Base-by-base conservation (phyloP, 2,888 invertebrate species). In the Drosophila pseudotalamancana region DNA sequence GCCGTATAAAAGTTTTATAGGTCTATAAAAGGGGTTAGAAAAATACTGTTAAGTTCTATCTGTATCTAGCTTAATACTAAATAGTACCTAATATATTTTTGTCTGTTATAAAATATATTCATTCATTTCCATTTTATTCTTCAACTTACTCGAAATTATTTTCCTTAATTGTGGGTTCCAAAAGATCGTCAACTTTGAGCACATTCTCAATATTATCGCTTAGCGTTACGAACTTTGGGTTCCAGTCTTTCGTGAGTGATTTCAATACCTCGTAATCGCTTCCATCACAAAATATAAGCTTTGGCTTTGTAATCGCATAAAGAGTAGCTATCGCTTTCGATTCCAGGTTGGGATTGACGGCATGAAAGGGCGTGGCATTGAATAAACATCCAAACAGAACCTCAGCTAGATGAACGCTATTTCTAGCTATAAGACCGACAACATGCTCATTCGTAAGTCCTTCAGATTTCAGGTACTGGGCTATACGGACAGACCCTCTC, bases 231-330 rank as follows among this genome's bases (percentile, higher is more conserved):
- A 77, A 45, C 14, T 43, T 50, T 5, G 72, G 71, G 0, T 19
- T 21, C 46, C 83, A 59, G 46, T 78, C 63, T 6, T 29, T 18
- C 4, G 77, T 51, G 11, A 65, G 25, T 1, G 35, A 18, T 25
- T 61, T 54, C 1, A 81, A 53, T 6, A 56, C 32, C 12, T 64
- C 48, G 48, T 75, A 82, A 39, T 57, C 46, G 0, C 40, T 19
- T 14, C 60, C 68, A 57, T 84, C 80, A 29, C 87, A 87, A n/a
- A 88, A 84, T 25, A 88, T 73, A 2, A 86, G 11, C 40, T 64
- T 69, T 8, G 87, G 83, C 45, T 67, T 77, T 29, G 85, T 77
- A 42, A 69, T 64, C 6, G 43, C 59, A 45, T 56, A 81, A 6
- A 79, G 21, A 31, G 74, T 32, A 6, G 39, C 27, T 23, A 77